Evolutionary conservation across 2,888 invertebrate species (phyloP), one percentile per base, ranked within the genome.

Genomic region (Melanostoma mellinum): DNA sequence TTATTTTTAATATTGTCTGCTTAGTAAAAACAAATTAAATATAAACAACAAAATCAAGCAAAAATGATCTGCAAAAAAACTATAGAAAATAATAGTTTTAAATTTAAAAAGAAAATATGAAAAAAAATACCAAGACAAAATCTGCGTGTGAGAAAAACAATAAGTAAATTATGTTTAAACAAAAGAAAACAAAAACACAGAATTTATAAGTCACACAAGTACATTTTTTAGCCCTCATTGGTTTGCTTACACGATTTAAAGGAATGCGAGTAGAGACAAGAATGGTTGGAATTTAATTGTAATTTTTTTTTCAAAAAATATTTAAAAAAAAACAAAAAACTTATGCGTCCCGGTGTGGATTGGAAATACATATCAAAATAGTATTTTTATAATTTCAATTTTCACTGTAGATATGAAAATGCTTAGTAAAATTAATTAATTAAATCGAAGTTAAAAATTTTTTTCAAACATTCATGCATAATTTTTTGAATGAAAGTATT

Each of bases 41-140:
- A 61, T 63, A 42, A 50, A 55, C 38, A 44, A 61, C 35, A 56
- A 65, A 58, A 50, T 6, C 30, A 76, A 68, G 67, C 77, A 77
- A 77, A 77, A 73, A 77, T 77, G 81, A 82, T 77, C 73, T 68
- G 63, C 67, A 76, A 81, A 61, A 52, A 30, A 65, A 72, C 79
- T 44, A 72, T 52, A 74, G 71, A 75, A 76, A 77, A 76, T 61
- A 78, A 81, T 85, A 86, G 65, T 86, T 82, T 87, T 75, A 75
- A 71, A 56, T 35, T 46, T 6, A 52, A 60, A 75, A 44, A 58
- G 35, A 40, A 38, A 53, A 52, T 8, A 3, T 87, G 86, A 87
- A 87, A 85, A 87, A 86, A 87, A 88, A 87, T 87, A 88, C 87
- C 87, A 87, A 88, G 72, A 77, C 77, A 80, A 86, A 87, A 88